Evolutionary conservation across 2,888 invertebrate species (phyloP).

Genomic region (Atethmia centrago): DNA sequence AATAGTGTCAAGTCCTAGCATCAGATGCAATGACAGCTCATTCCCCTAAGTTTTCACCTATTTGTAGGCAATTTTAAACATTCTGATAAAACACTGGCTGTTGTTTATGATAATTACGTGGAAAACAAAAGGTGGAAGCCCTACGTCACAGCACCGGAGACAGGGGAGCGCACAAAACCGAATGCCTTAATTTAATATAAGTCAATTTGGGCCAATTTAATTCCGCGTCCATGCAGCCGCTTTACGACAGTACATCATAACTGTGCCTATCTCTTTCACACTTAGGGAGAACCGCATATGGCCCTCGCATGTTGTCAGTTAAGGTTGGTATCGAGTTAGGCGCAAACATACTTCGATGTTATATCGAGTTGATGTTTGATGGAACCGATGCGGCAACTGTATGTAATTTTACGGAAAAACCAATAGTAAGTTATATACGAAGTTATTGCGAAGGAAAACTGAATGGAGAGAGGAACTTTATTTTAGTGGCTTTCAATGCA

Average conservation of each 20-base stretch:
- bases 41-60: neutral
- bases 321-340: constrained; percentile 68
- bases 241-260: constrained; percentile 75
- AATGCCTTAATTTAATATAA: constrained; percentile 88
- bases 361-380: constrained; percentile 48
- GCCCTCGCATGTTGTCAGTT: constrained; percentile 64
- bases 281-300: constrained; percentile 56
- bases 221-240: constrained; percentile 84
- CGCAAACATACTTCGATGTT: constrained; percentile 67
- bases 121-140: constrained; percentile 69
- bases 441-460: constrained; percentile 25
- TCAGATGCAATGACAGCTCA: no score
- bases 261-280: constrained; percentile 70
- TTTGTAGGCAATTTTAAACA: neutral
- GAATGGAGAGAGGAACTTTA: constrained; percentile 2
- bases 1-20: no score
- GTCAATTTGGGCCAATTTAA: constrained; percentile 89
- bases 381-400: constrained; percentile 27
- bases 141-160: constrained; percentile 78
- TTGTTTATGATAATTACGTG: constrained; percentile 51
- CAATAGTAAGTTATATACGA: constrained; percentile 33
- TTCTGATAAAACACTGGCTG: neutral
- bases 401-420: constrained; percentile 37
- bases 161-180: constrained; percentile 85
- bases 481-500: neutral